A percentile compares a stretch with the other conserved stretches of the same genome.
Evolutionary conservation across 2,888 invertebrate species (phyloP).

Genomic region (Pterobdella sp.): DNA sequence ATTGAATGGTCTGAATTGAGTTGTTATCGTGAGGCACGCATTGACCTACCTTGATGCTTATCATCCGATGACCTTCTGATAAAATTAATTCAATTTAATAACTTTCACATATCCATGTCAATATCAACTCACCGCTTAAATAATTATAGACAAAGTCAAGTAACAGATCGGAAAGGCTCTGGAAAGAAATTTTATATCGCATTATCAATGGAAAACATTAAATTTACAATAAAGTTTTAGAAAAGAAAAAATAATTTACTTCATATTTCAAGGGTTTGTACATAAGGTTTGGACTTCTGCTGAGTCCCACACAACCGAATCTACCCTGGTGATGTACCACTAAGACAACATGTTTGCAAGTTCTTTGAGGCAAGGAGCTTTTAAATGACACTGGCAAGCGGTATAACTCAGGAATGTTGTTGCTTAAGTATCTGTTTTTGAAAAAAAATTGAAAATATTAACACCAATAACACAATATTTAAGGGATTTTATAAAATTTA

Average conservation of each 20-base stretch:
- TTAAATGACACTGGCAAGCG: constrained; percentile 52
- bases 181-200: constrained; percentile 35
- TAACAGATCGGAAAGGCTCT: constrained; percentile 47
- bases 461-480: neutral
- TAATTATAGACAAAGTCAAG: constrained; percentile 47
- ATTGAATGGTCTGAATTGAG: constrained; percentile 49
- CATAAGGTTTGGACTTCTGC: constrained; percentile 50
- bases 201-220: neutral
- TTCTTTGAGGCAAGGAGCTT: constrained; percentile 45
- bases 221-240: neutral
- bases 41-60: constrained; percentile 49
- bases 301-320: constrained; percentile 52
- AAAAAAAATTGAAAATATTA: neutral
- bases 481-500: neutral
- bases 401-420: constrained; percentile 48
- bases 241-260: constrained; percentile 38
- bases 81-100: neutral
- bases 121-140: constrained; percentile 42
- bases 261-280: constrained; percentile 49
- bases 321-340: constrained; percentile 47
- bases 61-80: constrained; percentile 47
- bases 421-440: constrained; percentile 47
- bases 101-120: neutral
- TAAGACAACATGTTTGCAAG: constrained; percentile 50
- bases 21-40: constrained; percentile 49